Conservation (phyloP, 2,113 vertebrate species). For the Peromyscus leucopus region DNA sequence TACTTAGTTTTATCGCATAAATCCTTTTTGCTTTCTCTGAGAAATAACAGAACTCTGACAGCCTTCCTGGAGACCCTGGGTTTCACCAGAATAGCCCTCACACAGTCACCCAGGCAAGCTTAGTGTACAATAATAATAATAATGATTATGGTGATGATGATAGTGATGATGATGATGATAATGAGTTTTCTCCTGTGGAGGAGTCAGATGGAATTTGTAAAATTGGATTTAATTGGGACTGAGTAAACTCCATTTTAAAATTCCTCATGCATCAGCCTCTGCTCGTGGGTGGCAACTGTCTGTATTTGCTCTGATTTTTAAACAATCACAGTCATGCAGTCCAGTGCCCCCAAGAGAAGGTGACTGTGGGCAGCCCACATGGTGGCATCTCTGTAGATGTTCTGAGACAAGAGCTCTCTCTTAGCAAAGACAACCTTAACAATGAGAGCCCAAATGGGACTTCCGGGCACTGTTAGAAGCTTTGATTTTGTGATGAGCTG, state of each 20-base stretch:
- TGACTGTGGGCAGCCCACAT: neutral
- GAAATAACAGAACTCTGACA: slow-evolving; percentile 37
- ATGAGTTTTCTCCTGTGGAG: slow-evolving; percentile 62
- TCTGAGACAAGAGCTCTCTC: neutral
- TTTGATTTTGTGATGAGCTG: neutral
- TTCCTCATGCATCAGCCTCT: slow-evolving; percentile 64
- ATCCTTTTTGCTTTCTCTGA: slow-evolving; percentile 66
- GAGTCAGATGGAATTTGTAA: slow-evolving; percentile 63
- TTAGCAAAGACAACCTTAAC: neutral
- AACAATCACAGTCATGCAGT: neutral
- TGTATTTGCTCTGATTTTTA: slow-evolving; percentile 48
- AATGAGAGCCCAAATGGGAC: neutral
- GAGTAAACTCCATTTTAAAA: slow-evolving; percentile 68
- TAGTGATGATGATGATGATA: neutral
- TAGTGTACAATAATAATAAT: neutral
- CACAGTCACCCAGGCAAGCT: slow-evolving; percentile 45
- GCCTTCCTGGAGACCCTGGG: neutral
- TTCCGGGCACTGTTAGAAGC: neutral
- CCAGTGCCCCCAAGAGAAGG: neutral
- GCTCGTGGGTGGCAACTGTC: slow-evolving; percentile 39
- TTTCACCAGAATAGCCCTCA: neutral
- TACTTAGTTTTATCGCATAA: slow-evolving; percentile 65
- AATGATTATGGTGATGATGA: neutral
- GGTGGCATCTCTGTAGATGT: neutral
- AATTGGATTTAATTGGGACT: slow-evolving; percentile 77